Evolutionary conservation across 2,888 invertebrate genomes (phyloP), one percentile per base, ranked within the genome.

Genomic region (Psylliodes chrysocephalus): DNA sequence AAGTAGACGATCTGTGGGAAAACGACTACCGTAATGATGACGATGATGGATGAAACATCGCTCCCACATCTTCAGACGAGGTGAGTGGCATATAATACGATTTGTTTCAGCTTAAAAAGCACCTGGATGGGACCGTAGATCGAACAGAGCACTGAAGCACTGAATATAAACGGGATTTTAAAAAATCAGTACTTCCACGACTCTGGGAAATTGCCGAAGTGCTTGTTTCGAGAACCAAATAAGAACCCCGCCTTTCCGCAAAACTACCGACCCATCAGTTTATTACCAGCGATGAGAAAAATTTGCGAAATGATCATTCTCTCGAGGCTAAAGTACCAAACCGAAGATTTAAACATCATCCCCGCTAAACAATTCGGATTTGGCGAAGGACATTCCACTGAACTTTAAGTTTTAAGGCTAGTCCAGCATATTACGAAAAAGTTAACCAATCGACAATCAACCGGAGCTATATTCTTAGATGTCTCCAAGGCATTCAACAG

Each of bases 401-500:
- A 65, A 6, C 71, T 73, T 22, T 78, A 78, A 57, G 59, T 75
- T 2, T 51, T 70, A 0, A 63, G 75, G 56, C 67, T 81, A 4
- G 64, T 68, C 4, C 67, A 75, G 49, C 12, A 68, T 15, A 68
- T 74, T 10, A 60, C 67, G 1, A 44, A 68, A 4, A 73, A 71
- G 15, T 72, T 77, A n/a, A 70, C 73, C 30, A 56, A 60, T 2
- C 68, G 68, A 19, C 56, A 74, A 51, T 60, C 63, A 3, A 76
- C 75, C 2, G 75, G 71, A 5, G 69, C 75, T 15, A 62, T 76
- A 0, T 63, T 77, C 6, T 61, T 81, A 0, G 78, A 81, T 51
- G 64, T 78, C 1, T 70, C 73, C 40, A 75, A 75, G 59, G 78
- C 77, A 0, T 79, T 80, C 60, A 75, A 80, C 64, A 68, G 70